Evolutionary conservation across 2,888 invertebrate genomes (phyloP), one percentile per base, ranked within the genome.

Genomic region (Euphydryas editha): DNA sequence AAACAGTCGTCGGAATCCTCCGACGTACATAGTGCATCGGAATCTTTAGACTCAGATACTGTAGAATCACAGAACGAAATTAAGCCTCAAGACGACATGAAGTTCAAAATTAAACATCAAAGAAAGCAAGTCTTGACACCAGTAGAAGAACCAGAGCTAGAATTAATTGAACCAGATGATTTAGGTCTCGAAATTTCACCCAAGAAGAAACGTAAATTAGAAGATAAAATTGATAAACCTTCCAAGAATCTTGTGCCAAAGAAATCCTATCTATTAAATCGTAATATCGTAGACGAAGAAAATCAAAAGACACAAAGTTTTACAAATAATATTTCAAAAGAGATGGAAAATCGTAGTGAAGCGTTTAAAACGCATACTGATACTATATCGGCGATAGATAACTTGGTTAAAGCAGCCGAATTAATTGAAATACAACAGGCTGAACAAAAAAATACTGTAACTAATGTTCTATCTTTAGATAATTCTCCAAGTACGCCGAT

Each of bases 101-200:
- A 84, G 80, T 73, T 67, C 44, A 92, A 92, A 78, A 83, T 79
- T 30, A 92, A 89, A 77, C 93, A 93, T 80, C 92, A 90, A 73
- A 83, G 93, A 72, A 93, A 93, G 78, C 93, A 93, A 78, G 91
- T 93, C 36, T 76, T 93, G 24, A 92, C 89, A 36, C 91, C 93
- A 0, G 92, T 93, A 2, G 89, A 90, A 47, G 81, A 82, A 46
- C 88, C 92, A 5, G 93, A 92, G 51, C 73, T 92, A 63, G 92
- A 93, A 76, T 80, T 93, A 1, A 92, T 93, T 60, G 88, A 90
- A 74, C 88, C 93, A 6, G 76, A 77, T 64, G 90, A 90, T 71
- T 76, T 91, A 58, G 86, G 84, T 1, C 76, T 88, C 58, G 83
- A 84, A 65, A 75, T 76, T 39, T 87, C 87, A n/a, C 86, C 87